Percentiles rank a stretch among this genome's conserved stretches.
Conservation (phyloP, 2,888 invertebrate genomes). For the Athripsodes cinereus region DNA sequence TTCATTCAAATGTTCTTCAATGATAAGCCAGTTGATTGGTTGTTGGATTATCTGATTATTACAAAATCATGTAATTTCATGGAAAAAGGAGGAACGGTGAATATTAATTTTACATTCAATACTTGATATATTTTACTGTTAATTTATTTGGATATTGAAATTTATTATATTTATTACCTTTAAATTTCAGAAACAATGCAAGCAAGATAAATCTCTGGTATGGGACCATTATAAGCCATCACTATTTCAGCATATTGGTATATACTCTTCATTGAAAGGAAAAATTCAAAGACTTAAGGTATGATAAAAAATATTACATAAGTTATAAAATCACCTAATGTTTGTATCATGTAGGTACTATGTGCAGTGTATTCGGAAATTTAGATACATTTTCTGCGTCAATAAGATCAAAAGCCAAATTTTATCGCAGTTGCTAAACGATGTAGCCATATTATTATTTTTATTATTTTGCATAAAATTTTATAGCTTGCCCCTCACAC, state of each 20-base stretch:
- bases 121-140: not conserved
- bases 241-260: slow-evolving; percentile 92
- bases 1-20: slow-evolving; percentile 94
- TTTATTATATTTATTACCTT: not conserved
- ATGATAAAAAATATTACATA: not conserved
- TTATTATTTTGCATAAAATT: no score
- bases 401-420: no score
- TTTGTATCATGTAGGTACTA: not conserved
- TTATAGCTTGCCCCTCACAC: no score
- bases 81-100: slow-evolving; percentile 57
- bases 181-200: slow-evolving; percentile 69
- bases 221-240: slow-evolving; percentile 86
- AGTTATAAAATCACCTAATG: not conserved
- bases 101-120: slow-evolving; percentile 29
- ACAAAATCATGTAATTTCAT: slow-evolving; percentile 80
- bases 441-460: no score
- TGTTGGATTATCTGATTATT: slow-evolving; percentile 81
- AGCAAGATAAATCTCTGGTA: slow-evolving; percentile 65
- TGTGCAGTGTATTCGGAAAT: no score
- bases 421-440: no score
- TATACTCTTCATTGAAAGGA: slow-evolving; percentile 90
- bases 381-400: no score
- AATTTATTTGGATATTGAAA: not conserved
- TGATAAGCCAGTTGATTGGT: slow-evolving; percentile 96
- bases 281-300: slow-evolving; percentile 95